Evolutionary conservation across 2,888 invertebrate genomes (phyloP).

Genomic region (Polyploca ridens): DNA sequence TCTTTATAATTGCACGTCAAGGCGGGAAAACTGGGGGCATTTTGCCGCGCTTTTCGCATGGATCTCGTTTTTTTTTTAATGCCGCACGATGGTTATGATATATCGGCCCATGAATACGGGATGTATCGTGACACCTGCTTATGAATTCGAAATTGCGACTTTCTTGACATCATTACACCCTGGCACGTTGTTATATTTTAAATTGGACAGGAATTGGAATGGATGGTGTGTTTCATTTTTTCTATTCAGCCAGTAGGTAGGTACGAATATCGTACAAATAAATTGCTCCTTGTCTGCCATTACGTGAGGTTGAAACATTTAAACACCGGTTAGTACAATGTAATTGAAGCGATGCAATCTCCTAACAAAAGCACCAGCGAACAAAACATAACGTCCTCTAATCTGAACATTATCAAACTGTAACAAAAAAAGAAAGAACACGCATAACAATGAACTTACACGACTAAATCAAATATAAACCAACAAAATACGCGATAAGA

Average conservation of each 20-base stretch:
- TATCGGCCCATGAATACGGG: slow-evolving; percentile 82
- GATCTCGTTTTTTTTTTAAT: slow-evolving; percentile 59
- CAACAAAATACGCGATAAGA: slow-evolving; percentile 75
- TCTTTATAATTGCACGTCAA: slow-evolving; percentile 85
- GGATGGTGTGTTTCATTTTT: slow-evolving; percentile 20
- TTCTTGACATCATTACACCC: slow-evolving; percentile 64
- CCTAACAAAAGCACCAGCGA: slow-evolving; percentile 24
- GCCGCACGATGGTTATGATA: slow-evolving; percentile 65
- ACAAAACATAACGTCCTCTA: slow-evolving; percentile 21
- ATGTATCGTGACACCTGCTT: slow-evolving; percentile 80
- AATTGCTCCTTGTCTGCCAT: slow-evolving; percentile 1
- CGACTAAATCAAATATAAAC: slow-evolving; percentile 57
- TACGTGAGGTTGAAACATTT: background rate
- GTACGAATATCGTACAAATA: slow-evolving; percentile 5
- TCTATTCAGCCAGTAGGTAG: background rate
- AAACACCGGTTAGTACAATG: slow-evolving; percentile 11
- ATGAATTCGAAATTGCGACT: slow-evolving; percentile 77
- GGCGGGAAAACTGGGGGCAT: slow-evolving; percentile 63
- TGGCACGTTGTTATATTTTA: slow-evolving; percentile 39
- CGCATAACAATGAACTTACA: slow-evolving; percentile 74
- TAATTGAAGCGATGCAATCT: slow-evolving; percentile 13
- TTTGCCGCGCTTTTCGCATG: slow-evolving; percentile 55
- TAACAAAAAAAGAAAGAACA: slow-evolving; percentile 60
- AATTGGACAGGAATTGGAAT: slow-evolving; percentile 42
- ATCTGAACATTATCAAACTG: slow-evolving; percentile 49